Percentiles rank a stretch among this genome's conserved stretches.
Evolutionary conservation across 2,113 vertebrate genomes (phyloP).

Genomic region (Xerus inauris): DNA sequence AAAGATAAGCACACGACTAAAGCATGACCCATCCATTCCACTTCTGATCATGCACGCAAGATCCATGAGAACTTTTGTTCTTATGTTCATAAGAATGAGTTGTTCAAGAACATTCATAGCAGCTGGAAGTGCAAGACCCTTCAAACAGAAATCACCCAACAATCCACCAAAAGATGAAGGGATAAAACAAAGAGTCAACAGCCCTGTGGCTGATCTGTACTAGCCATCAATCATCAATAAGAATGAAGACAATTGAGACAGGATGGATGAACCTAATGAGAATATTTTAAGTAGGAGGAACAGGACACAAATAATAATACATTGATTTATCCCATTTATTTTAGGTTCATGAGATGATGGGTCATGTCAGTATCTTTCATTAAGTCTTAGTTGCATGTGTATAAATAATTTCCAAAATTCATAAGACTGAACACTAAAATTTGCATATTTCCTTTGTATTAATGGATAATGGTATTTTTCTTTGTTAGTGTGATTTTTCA

Average conservation of each 20-base stretch:
- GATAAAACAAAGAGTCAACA: neutral
- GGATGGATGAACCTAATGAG: neutral
- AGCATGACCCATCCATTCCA: neutral
- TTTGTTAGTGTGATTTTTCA: neutral
- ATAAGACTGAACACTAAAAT: neutral
- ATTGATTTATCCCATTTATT: neutral
- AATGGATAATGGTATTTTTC: neutral
- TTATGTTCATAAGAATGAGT: neutral
- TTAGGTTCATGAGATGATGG: neutral
- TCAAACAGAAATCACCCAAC: neutral
- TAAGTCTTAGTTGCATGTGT: neutral
- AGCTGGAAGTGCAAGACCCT: neutral
- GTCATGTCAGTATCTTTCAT: neutral
- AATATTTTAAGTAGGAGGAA: neutral
- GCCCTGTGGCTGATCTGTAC: rapidly evolving
- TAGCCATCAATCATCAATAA: neutral
- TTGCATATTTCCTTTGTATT: neutral
- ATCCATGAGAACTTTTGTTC: neutral
- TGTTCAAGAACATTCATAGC: neutral
- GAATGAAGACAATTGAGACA: neutral
- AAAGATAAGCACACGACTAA: neutral
- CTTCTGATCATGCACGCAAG: neutral
- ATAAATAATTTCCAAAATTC: neutral
- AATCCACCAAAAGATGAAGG: neutral
- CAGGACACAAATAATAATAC: neutral